Evolutionary conservation across 1,140 invertebrate genomes (phyloP).

Genomic region (Drosophila setifemur): DNA sequence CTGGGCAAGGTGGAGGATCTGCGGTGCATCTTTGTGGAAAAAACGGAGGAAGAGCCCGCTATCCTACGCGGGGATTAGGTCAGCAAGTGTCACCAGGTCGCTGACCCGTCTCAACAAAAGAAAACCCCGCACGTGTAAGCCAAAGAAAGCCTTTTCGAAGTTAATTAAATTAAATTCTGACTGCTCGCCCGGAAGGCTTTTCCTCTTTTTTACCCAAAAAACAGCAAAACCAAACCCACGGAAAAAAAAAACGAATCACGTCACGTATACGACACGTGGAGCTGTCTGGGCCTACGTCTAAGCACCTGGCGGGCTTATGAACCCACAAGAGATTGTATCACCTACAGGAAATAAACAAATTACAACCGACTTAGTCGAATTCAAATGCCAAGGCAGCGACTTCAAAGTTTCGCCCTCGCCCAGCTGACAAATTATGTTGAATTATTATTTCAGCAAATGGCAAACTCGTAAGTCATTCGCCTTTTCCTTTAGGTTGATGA

Average conservation of each 20-base stretch:
- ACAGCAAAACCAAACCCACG: not conserved
- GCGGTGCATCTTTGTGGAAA: constrained; percentile 19
- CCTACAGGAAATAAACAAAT: constrained; percentile 43
- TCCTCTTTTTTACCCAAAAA: not conserved
- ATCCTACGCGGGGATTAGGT: constrained; percentile 15
- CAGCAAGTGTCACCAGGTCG: constrained; percentile 21
- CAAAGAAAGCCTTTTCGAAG: constrained; percentile 13
- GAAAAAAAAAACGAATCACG: not conserved
- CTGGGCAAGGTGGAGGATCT: constrained; percentile 46
- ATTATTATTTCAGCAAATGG: constrained; percentile 19
- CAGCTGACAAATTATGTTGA: constrained; percentile 45
- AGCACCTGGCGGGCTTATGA: constrained; percentile 30
- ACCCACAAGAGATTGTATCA: constrained; percentile 9
- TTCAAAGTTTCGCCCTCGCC: constrained; percentile 27
- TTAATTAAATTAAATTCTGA: constrained; percentile 64
- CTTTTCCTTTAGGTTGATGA: not conserved
- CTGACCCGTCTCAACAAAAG: constrained; percentile 49
- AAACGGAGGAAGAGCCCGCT: constrained; percentile 5
- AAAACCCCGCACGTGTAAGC: constrained; percentile 47
- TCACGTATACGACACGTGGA: constrained; percentile 27
- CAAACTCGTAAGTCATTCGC: constrained; percentile 36
- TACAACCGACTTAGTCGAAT: constrained; percentile 28
- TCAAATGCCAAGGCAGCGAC: constrained; percentile 4
- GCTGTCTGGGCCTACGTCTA: constrained; percentile 1
- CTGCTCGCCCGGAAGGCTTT: constrained; percentile 1